Evolutionary conservation across 1,140 invertebrate genomes (phyloP).

Genomic region (Hesperophylax magnus): DNA sequence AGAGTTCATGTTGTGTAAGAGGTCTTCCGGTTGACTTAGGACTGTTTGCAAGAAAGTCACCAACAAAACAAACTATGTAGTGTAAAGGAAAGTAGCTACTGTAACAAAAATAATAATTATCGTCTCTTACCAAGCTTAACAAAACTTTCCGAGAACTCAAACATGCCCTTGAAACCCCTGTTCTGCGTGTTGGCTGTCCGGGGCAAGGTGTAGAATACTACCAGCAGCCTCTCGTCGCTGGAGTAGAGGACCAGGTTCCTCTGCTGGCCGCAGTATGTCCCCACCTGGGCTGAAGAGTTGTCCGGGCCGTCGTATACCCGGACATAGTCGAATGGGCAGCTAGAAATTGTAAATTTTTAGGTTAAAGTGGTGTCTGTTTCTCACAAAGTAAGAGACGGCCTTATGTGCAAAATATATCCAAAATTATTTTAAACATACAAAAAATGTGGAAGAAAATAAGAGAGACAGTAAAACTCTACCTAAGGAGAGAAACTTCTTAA

Average conservation of each 20-base stretch:
- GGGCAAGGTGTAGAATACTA: slow-evolving; percentile 91
- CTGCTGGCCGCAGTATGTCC: slow-evolving; percentile 98
- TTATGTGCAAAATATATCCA: too few species aligned
- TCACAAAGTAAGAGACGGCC: too few species aligned
- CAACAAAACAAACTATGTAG: neutral
- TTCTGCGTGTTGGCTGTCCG: slow-evolving; percentile 93
- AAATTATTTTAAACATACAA: too few species aligned
- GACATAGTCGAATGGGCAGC: slow-evolving; percentile 98
- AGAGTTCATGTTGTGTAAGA: too few species aligned
- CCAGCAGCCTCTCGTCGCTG: slow-evolving; percentile 88
- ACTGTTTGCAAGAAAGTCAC: neutral
- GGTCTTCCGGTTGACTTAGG: too few species aligned
- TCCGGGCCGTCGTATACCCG: slow-evolving; percentile 95
- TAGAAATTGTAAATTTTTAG: slow-evolving; percentile 63
- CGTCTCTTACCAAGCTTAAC: slow-evolving; percentile 88
- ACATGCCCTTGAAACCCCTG: slow-evolving; percentile 95
- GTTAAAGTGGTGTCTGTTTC: too few species aligned
- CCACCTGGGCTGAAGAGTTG: slow-evolving; percentile 89
- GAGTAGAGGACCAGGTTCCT: slow-evolving; percentile 95
- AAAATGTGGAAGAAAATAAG: too few species aligned
- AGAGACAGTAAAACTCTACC: too few species aligned
- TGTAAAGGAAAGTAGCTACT: neutral
- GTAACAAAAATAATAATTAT: neutral
- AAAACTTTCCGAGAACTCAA: slow-evolving; percentile 96
- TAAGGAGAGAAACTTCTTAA: too few species aligned